Percentiles rank a stretch among this genome's conserved stretches.
Evolutionary conservation across 1,140 invertebrate genomes (phyloP).

Genomic region (Marisa cornuarietis): DNA sequence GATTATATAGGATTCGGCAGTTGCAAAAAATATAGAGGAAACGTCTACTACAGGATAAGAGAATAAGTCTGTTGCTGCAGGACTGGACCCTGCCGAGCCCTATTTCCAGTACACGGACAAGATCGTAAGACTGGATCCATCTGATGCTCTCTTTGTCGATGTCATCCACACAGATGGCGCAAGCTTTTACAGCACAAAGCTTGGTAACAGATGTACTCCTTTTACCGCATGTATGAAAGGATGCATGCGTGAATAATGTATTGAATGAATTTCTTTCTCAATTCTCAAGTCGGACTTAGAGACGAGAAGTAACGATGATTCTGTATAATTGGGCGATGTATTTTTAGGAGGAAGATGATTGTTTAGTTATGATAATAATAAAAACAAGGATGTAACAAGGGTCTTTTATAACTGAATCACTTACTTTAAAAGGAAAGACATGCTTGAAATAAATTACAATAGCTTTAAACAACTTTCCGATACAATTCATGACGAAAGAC

Average conservation of each 20-base stretch:
- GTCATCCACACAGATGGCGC: slow-evolving; percentile 92
- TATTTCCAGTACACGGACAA: slow-evolving; percentile 70
- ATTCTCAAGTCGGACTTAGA: background rate
- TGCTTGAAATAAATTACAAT: too few relatives aligned
- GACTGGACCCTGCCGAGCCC: slow-evolving; percentile 76
- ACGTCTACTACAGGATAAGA: too few relatives aligned
- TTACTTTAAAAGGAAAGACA: too few relatives aligned
- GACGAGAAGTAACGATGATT: background rate
- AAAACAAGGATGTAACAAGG: too few relatives aligned
- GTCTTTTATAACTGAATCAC: too few relatives aligned
- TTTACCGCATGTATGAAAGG: background rate
- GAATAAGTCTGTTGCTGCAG: slow-evolving; percentile 8
- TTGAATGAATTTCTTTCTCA: background rate
- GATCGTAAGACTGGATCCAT: slow-evolving; percentile 63
- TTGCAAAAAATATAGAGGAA: too few relatives aligned
- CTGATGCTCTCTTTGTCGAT: slow-evolving; percentile 90
- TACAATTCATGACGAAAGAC: too few relatives aligned
- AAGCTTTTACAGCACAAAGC: slow-evolving; percentile 20
- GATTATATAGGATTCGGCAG: too few relatives aligned
- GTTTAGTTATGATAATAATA: too few relatives aligned
- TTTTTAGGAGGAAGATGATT: background rate
- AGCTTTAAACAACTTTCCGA: too few relatives aligned
- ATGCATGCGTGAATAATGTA: background rate
- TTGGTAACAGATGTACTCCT: background rate
- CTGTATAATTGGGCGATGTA: background rate